Evolutionary conservation across 2,888 invertebrate genomes (phyloP).

Genomic region (Dolichopus griseipennis): DNA sequence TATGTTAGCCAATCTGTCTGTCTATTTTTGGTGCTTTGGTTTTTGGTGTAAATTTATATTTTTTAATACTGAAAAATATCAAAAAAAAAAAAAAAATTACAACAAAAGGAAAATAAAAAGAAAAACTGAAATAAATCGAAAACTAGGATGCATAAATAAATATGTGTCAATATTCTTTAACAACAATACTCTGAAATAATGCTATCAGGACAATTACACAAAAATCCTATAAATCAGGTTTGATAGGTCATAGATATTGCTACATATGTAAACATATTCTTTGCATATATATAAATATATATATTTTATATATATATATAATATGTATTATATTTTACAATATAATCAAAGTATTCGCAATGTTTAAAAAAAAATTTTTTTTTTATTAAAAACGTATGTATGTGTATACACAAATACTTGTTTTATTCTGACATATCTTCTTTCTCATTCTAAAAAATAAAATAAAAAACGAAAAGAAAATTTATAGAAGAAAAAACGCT

Average conservation of each 20-base stretch:
- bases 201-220: slow-evolving; percentile 6
- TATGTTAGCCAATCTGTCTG: background rate
- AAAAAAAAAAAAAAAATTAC: background rate
- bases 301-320: too few relatives aligned
- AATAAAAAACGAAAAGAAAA: too few relatives aligned
- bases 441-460: too few relatives aligned
- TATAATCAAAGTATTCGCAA: too few relatives aligned
- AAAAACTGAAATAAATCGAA: background rate
- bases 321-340: too few relatives aligned
- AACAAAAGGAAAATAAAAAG: background rate
- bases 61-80: background rate
- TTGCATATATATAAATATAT: background rate
- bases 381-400: too few relatives aligned
- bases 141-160: slow-evolving; percentile 1
- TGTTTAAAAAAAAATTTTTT: too few relatives aligned
- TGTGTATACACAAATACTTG: too few relatives aligned
- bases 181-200: slow-evolving; percentile 4
- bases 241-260: background rate
- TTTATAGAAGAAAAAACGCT: too few relatives aligned
- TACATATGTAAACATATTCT: background rate
- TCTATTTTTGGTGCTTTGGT: background rate
- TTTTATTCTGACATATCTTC: too few relatives aligned
- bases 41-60: too few relatives aligned
- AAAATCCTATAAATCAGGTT: slow-evolving; percentile 6
- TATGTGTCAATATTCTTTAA: slow-evolving; percentile 1